These are phyloP conservation scores for Empidonax traillii DNA, from an alignment of 2,113 vertebrate species.

Conservation along the genomic window DNA sequence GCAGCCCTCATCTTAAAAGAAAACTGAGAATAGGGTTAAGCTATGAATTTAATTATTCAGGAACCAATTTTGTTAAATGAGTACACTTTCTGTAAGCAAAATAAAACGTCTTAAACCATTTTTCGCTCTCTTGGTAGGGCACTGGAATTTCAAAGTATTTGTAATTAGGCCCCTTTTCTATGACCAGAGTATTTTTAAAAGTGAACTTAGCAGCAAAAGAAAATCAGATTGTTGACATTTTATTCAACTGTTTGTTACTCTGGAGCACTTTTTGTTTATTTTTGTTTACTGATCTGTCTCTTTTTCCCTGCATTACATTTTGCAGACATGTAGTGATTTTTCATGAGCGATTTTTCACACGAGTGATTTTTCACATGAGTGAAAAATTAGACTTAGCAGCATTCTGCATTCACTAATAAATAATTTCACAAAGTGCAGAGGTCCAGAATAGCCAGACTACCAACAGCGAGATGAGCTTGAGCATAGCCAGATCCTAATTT, in stretches of 20 bases:
- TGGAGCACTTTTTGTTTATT: background rate
- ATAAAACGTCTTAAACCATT: background rate
- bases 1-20: background rate
- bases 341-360: too few relatives aligned
- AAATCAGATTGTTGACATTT: background rate
- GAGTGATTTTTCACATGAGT: background rate
- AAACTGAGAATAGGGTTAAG: background rate
- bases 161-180: background rate
- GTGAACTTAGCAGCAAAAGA: background rate
- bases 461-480: background rate
- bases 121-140: background rate
- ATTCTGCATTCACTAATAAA: background rate
- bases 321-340: background rate
- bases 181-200: background rate
- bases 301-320: background rate
- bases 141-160: background rate
- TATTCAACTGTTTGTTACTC: background rate
- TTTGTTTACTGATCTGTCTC: background rate
- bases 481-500: background rate
- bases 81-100: background rate
- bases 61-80: background rate
- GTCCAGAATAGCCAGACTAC: background rate
- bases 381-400: background rate
- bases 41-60: background rate
- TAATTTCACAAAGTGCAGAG: background rate